Percentiles rank a stretch among this genome's conserved stretches.
These are phyloP conservation scores for Sebastiscus albofasciatus DNA, from an alignment of 2,797 vertebrate genomes.

Conservation along the genomic window DNA sequence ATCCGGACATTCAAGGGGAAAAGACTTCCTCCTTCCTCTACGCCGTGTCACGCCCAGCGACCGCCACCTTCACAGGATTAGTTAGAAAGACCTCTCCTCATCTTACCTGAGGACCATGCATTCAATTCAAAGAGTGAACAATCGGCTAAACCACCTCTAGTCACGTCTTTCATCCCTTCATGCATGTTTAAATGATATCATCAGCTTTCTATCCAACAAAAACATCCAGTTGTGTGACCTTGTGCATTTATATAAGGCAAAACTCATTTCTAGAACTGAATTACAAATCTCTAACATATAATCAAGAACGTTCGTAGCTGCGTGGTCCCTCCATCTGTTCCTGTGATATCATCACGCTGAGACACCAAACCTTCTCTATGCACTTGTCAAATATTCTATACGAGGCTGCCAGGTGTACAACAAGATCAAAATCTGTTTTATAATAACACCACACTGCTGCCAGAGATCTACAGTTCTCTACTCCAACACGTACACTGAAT, in stretches of 20 bases:
- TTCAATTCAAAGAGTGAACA: background rate
- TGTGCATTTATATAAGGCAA: background rate
- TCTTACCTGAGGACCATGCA: background rate
- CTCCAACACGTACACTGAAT: background rate
- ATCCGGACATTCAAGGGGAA: constrained; percentile 71
- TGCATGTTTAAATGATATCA: background rate
- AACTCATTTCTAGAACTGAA: background rate
- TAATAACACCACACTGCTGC: constrained; percentile 21
- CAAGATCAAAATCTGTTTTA: constrained; percentile 47
- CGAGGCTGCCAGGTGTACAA: constrained; percentile 35
- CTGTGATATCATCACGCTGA: background rate
- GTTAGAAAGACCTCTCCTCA: background rate
- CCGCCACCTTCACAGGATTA: constrained; percentile 10
- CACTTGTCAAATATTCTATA: constrained; percentile 3
- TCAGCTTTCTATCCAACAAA: background rate
- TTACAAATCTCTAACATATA: background rate
- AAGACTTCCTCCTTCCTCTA: constrained; percentile 31
- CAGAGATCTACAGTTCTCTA: constrained; percentile 1
- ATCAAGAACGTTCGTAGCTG: background rate
- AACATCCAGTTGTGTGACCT: background rate
- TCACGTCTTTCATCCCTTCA: background rate
- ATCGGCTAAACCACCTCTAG: background rate
- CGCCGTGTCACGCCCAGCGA: constrained; percentile 40
- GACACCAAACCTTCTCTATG: background rate
- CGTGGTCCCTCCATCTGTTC: background rate